phyloP scores from a whole-genome alignment of 23 tunicate species.

The Ascidia mentula region DNA sequence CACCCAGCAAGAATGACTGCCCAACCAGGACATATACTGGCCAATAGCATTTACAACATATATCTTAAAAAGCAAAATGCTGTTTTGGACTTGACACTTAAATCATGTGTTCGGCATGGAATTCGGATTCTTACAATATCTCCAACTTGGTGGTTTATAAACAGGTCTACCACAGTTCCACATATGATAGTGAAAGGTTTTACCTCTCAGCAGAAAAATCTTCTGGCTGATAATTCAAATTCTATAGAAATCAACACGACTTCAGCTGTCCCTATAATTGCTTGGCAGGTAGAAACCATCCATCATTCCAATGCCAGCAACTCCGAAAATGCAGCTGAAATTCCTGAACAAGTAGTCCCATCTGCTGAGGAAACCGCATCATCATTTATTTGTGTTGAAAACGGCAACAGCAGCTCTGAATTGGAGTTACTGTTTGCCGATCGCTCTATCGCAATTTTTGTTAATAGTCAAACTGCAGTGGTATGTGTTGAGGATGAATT shows the following conservation, averaged over 20 bases:
- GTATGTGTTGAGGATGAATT: constrained; percentile 43
- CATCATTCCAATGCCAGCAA: neutral
- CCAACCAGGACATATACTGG: constrained; percentile 15
- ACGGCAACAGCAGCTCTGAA: neutral
- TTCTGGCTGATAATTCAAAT: neutral
- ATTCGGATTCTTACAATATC: constrained; percentile 34
- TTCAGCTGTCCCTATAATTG: constrained; percentile 24
- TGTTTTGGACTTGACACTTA: constrained; percentile 25
- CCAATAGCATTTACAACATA: constrained; percentile 29
- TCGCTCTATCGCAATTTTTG: constrained; percentile 16
- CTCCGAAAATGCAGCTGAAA: neutral
- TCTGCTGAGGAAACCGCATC: constrained; percentile 40
- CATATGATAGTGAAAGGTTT: constrained; percentile 12
- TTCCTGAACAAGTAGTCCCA: constrained; percentile 16
- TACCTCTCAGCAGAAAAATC: constrained; percentile 8
- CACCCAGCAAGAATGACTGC: constrained; percentile 52
- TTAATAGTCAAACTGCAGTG: neutral
- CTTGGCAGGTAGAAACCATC: constrained; percentile 31
- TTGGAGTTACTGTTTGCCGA: neutral
- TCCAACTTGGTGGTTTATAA: constrained; percentile 60
- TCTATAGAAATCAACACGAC: neutral
- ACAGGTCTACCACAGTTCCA: neutral
- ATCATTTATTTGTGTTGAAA: constrained; percentile 59
- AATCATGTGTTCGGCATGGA: constrained; percentile 43
- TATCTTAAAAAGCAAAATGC: constrained; percentile 14